Evolutionary conservation across 2,797 vertebrate genomes (phyloP), one percentile per base, ranked within the genome.

Genomic region (Columba guinea): DNA sequence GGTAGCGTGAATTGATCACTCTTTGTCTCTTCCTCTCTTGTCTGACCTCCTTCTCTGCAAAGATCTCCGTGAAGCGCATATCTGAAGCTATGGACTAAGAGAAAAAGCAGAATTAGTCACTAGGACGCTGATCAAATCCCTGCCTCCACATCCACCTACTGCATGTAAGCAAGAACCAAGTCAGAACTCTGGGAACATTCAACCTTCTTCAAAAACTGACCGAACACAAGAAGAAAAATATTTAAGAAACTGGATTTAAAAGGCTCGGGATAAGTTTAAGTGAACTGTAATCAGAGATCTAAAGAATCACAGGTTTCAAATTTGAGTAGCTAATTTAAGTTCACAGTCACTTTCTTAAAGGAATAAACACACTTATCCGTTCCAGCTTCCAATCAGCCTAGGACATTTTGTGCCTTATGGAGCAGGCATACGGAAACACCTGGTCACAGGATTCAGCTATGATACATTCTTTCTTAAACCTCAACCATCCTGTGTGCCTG

Each of bases 61-160:
- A 99, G 97, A 99, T 98, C 97, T 99, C 99, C 5, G 99, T 98
- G 70, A 99, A 99, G 44, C 99, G 99, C 99, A 99, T 99, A 97
- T 99, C 99, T 13, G 99, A 99, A 10, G 99, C 99, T 97, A 99
- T 98, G 4, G 99, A 99, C 99, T 99, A 96, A 12, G 44, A 79
- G 67, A 39, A 87, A 84, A 76, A 24, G 4, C 59, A 84, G 37
- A 84, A 82, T 90, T 58, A 87, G 53, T 92, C 28, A 71, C 41
- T 4, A 83, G 28, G 41, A 46, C 30, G 51, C 24, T 65, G 35
- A 80, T 46, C 26, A 87, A 85, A 87, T 52, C 30, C n/a, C 48
- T 52, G 35, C 62, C 62, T 70, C 64, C 58, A 30, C 14, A 41
- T 48, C 27, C 21, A 82, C 51, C 52, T n/a, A 68, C 9, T 35